Percentiles rank a stretch among this genome's conserved stretches.
Conservation (phyloP, 2,113 vertebrate genomes). For the Halcyon senegalensis region DNA sequence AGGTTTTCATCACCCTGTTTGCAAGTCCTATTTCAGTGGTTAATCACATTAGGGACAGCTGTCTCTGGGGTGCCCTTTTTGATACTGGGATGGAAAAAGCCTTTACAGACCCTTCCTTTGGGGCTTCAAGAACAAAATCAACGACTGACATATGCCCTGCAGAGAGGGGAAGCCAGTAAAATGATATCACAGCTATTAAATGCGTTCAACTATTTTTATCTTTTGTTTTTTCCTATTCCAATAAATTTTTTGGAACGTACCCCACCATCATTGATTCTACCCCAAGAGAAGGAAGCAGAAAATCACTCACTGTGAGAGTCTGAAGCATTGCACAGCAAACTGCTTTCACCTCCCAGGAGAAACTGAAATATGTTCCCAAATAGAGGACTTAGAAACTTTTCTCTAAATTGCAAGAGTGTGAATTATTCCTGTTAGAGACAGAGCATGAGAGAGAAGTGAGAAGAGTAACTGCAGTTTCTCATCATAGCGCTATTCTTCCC, state of each 20-base stretch:
- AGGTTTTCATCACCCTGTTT: constrained; percentile 60
- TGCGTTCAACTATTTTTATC: constrained; percentile 19
- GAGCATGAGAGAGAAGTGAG: neutral
- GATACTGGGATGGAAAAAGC: neutral
- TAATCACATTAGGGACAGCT: constrained; percentile 38
- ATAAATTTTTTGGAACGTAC: neutral
- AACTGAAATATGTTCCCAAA: constrained; percentile 23
- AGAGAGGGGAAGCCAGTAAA: neutral
- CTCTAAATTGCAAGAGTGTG: neutral
- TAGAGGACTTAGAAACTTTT: constrained; percentile 6
- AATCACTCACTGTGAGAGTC: constrained; percentile 54
- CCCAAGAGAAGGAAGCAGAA: constrained; percentile 42
- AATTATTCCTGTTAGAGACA: constrained; percentile 15
- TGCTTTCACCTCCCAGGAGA: constrained; percentile 21
- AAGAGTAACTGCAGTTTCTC: neutral
- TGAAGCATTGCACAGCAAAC: constrained; percentile 48
- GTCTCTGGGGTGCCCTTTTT: constrained; percentile 30
- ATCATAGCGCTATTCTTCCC: neutral
- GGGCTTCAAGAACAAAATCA: constrained; percentile 3
- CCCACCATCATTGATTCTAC: neutral
- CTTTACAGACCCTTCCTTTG: constrained; percentile 10
- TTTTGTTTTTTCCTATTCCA: neutral
- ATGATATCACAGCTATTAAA: neutral
- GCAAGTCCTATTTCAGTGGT: constrained; percentile 47
- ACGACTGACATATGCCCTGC: neutral